phyloP scores from a whole-genome alignment of 2,888 invertebrate species.

The Mimas tiliae region DNA sequence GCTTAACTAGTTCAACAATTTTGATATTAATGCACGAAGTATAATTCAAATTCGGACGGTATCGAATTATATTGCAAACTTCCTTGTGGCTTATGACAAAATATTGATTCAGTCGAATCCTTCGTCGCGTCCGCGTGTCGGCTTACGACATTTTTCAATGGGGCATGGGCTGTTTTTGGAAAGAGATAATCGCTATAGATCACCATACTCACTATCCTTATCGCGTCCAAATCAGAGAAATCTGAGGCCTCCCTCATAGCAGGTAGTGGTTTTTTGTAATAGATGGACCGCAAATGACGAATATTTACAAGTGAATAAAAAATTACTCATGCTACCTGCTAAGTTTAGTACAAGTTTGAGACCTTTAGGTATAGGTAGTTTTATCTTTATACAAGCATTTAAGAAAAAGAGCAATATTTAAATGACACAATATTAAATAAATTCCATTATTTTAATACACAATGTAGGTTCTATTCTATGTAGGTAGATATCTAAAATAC shows the following conservation, averaged over 20 bases:
- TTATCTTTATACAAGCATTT: neutral
- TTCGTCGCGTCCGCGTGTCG: constrained; percentile 42
- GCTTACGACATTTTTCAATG: constrained; percentile 67
- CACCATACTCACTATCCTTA: constrained; percentile 62
- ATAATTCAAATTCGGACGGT: constrained; percentile 68
- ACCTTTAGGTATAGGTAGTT: neutral
- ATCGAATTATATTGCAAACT: constrained; percentile 65
- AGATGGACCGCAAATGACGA: constrained; percentile 62
- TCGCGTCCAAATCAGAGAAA: constrained; percentile 68
- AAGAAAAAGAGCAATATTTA: neutral
- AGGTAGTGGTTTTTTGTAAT: constrained; percentile 78
- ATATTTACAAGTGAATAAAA: constrained; percentile 50
- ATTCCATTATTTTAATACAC: too few species aligned
- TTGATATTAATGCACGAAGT: neutral
- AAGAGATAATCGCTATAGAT: constrained; percentile 71
- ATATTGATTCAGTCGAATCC: constrained; percentile 78
- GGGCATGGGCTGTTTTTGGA: constrained; percentile 54
- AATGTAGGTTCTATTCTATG: too few species aligned
- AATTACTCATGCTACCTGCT: constrained; percentile 44
- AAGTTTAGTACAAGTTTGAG: neutral
- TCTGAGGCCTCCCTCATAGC: constrained; percentile 63
- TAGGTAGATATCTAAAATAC: too few species aligned
- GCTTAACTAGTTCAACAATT: too few species aligned
- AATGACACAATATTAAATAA: too few species aligned
- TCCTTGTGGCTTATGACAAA: constrained; percentile 69